These are phyloP conservation scores for Sitophilus oryzae DNA, from an alignment of 1,140 invertebrate species.

Conservation along the genomic window DNA sequence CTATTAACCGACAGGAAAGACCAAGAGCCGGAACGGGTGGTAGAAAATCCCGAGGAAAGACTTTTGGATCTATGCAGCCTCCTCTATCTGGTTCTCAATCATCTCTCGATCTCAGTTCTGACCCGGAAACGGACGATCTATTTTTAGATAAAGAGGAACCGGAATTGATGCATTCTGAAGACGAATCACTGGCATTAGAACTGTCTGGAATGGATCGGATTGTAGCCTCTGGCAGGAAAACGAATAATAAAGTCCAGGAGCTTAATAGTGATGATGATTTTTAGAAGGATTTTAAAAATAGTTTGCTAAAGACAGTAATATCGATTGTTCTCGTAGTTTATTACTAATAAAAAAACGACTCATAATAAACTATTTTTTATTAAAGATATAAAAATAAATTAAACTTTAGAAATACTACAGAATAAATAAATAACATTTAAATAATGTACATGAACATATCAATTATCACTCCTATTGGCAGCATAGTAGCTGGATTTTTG, in stretches of 20 bases:
- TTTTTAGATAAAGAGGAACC: constrained; percentile 43
- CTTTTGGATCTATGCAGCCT: constrained; percentile 38
- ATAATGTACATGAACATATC: constrained; percentile 10
- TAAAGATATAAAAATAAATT: not conserved
- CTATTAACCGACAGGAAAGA: constrained; percentile 33
- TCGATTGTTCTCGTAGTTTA: no score
- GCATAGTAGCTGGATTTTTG: constrained; percentile 21
- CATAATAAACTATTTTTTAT: not conserved
- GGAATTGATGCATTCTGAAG: constrained; percentile 41
- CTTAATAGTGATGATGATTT: constrained; percentile 42
- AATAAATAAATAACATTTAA: constrained; percentile 10
- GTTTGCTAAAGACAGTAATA: no score
- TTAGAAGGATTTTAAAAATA: no score
- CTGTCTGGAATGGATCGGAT: constrained; percentile 33
- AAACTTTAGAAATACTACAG: constrained; percentile 8
- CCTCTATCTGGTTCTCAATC: constrained; percentile 33
- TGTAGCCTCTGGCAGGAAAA: constrained; percentile 29
- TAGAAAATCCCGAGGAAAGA: constrained; percentile 27
- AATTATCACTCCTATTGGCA: constrained; percentile 27
- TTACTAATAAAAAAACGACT: not conserved
- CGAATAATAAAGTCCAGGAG: constrained; percentile 28
- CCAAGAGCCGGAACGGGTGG: constrained; percentile 38
- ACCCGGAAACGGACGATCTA: constrained; percentile 40
- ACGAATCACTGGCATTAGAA: constrained; percentile 40
- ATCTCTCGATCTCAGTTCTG: constrained; percentile 36